Conservation (phyloP, 1,140 invertebrate genomes). For the Meloidogyne floridensis region DNA sequence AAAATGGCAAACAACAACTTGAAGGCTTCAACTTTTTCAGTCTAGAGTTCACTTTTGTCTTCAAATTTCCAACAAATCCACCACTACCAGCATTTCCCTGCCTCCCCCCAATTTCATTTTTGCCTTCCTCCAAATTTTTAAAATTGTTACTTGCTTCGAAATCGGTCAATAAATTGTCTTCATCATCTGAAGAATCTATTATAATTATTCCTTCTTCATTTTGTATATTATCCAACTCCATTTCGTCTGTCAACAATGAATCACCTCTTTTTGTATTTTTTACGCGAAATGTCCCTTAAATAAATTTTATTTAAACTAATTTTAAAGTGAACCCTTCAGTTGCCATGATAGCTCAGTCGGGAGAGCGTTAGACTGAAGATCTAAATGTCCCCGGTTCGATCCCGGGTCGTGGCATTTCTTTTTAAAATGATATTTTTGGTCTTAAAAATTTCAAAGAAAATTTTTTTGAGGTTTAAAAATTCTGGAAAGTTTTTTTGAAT, state of each 20-base stretch:
- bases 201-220: not conserved
- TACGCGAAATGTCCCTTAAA: not conserved
- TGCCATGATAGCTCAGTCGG: conserved; percentile 36
- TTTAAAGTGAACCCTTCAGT: not conserved
- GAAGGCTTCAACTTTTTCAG: not conserved
- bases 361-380: conserved; percentile 43
- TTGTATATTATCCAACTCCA: conserved; percentile 3
- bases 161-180: not conserved
- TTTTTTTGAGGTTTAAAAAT: not conserved
- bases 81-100: not conserved
- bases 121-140: not conserved
- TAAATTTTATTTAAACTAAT: not conserved
- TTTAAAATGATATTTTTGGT: not conserved
- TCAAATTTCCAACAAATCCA: not conserved
- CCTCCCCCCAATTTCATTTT: not conserved
- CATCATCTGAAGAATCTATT: not conserved
- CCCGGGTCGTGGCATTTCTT: conserved; percentile 37
- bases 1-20: not conserved
- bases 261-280: not conserved
- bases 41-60: not conserved
- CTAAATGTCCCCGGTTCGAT: conserved; percentile 39
- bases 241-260: not conserved
- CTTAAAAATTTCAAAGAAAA: not conserved
- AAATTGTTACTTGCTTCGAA: not conserved
- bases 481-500: not conserved